These are phyloP conservation scores for Acanthopagrus latus DNA, from an alignment of 2,797 vertebrate species.

Conservation along the genomic window DNA sequence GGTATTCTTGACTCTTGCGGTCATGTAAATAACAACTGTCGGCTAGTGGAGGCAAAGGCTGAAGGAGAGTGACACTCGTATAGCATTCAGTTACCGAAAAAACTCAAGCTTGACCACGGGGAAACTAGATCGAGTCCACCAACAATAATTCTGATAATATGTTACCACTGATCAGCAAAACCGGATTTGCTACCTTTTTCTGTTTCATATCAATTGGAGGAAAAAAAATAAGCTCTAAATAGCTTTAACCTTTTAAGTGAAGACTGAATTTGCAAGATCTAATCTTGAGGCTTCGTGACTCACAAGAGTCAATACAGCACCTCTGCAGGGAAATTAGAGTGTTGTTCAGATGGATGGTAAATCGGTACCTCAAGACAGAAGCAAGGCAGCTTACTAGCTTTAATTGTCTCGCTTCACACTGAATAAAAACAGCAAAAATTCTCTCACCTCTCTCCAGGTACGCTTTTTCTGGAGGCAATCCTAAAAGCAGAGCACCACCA, in stretches of 20 bases:
- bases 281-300: conserved; percentile 19
- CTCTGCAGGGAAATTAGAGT: conserved; percentile 45
- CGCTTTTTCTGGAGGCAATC: not conserved
- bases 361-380: conserved; percentile 10
- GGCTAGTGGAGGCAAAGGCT: not conserved
- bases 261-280: conserved; percentile 12
- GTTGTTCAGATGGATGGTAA: conserved; percentile 16
- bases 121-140: not conserved
- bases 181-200: not conserved
- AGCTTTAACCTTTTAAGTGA: not conserved
- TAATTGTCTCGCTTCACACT: conserved; percentile 22
- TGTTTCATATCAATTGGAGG: not conserved
- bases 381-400: conserved; percentile 12
- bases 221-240: not conserved
- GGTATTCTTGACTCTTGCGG: not conserved
- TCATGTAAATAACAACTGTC: not conserved
- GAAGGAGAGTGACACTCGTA: not conserved
- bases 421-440: conserved; percentile 32
- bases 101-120: not conserved
- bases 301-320: conserved; percentile 17
- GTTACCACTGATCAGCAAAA: not conserved
- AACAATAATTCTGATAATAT: not conserved
- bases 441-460: conserved; percentile 20
- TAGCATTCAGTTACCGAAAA: too few species aligned
- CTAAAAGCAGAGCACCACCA: conserved; percentile 21